Percentiles rank a stretch among this genome's conserved stretches.
These are phyloP conservation scores for Centroberyx gerrardi DNA, from an alignment of 2,797 vertebrate species.

Conservation along the genomic window DNA sequence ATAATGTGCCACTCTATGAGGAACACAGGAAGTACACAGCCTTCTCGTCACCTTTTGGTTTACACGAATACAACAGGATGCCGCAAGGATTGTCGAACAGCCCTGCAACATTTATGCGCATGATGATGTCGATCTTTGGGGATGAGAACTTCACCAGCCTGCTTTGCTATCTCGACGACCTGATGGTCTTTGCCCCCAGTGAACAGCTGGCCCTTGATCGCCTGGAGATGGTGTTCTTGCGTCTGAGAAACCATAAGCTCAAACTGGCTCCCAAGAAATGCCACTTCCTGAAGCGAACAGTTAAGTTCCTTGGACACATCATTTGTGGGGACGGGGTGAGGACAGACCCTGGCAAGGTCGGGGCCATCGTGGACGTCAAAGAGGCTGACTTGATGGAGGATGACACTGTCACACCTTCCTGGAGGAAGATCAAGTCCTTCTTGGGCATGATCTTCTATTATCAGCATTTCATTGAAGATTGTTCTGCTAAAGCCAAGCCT, in stretches of 20 bases:
- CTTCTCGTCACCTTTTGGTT: slow-evolving; percentile 18
- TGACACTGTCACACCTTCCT: slow-evolving; percentile 8
- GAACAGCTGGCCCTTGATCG: slow-evolving; percentile 22
- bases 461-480: slow-evolving; percentile 40
- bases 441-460: slow-evolving; percentile 40
- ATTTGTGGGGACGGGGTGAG: slow-evolving; percentile 23
- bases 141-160: slow-evolving; percentile 42
- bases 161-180: slow-evolving; percentile 45
- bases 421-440: slow-evolving; percentile 44
- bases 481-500: slow-evolving; percentile 33
- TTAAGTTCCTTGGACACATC: slow-evolving; percentile 42
- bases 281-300: slow-evolving; percentile 14
- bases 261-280: slow-evolving; percentile 49
- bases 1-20: slow-evolving; percentile 25
- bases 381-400: slow-evolving; percentile 37
- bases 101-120: slow-evolving; percentile 36
- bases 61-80: slow-evolving; percentile 40
- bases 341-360: slow-evolving; percentile 33
- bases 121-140: slow-evolving; percentile 47
- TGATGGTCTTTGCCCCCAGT: slow-evolving; percentile 24
- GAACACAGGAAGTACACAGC: slow-evolving; percentile 33
- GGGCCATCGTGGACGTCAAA: slow-evolving; percentile 30
- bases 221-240: slow-evolving; percentile 45
- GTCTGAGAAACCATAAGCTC: slow-evolving; percentile 32
- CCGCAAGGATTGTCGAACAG: slow-evolving; percentile 45